Conservation (phyloP, 2,797 vertebrate species). For the Rhyacichthys aspro region DNA sequence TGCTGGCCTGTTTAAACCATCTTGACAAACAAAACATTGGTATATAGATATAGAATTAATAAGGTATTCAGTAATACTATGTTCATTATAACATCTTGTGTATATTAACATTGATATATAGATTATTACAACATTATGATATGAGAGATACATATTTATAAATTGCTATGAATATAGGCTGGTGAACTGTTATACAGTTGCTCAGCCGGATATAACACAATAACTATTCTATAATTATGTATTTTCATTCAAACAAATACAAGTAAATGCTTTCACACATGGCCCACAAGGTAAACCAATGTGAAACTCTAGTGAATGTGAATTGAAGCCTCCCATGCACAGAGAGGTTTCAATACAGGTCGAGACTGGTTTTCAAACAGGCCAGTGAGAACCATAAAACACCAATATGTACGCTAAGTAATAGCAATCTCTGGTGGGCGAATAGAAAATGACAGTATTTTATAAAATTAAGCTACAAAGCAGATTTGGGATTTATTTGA, state of each 20-base stretch:
- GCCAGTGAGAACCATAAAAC: constrained; percentile 60
- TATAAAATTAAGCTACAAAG: constrained; percentile 9
- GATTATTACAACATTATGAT: constrained; percentile 78
- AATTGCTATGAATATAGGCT: constrained; percentile 78
- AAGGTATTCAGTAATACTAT: constrained; percentile 82
- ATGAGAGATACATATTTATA: constrained; percentile 81
- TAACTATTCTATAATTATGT: constrained; percentile 69
- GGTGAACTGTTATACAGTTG: constrained; percentile 48
- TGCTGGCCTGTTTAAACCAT: constrained; percentile 81
- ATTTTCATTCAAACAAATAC: constrained; percentile 72
- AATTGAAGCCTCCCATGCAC: constrained; percentile 82
- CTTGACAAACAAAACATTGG: constrained; percentile 74
- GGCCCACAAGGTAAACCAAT: constrained; percentile 46
- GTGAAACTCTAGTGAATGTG: constrained; percentile 62
- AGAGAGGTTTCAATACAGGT: constrained; percentile 80
- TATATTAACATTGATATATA: constrained; percentile 77
- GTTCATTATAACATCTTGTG: constrained; percentile 76
- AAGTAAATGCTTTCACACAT: constrained; percentile 63
- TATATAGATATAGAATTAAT: constrained; percentile 82
- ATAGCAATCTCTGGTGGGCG: constrained; percentile 59
- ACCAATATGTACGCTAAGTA: constrained; percentile 69
- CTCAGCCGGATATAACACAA: constrained; percentile 77
- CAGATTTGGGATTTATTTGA: constrained; percentile 5
- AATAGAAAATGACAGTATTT: constrained; percentile 27
- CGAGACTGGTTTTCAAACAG: constrained; percentile 77